Evolutionary conservation across 2,888 invertebrate genomes (phyloP), one percentile per base, ranked within the genome.

Genomic region (Sphaerophoria rueppellii): DNA sequence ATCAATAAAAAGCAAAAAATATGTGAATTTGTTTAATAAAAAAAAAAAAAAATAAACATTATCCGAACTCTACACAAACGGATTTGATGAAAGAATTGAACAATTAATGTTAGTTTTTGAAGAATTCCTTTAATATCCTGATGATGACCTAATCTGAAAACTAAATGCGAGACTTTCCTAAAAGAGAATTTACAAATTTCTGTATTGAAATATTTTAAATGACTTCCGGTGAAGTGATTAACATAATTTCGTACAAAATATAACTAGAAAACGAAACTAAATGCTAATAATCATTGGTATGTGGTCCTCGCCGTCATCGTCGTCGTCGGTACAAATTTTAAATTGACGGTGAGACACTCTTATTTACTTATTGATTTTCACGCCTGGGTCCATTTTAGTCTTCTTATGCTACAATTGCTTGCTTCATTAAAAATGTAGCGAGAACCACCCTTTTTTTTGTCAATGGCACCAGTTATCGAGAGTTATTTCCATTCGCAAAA

Each of bases 81-180:
- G 9, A 34, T 50, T 35, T 4, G 4, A 63, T 14, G 11, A 24
- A 24, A 50, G 9, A 11, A 6, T 16, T 6, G 4, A 35, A 32
- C 48, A 43, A 24, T 52, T 57, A 63, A 34, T 0, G 7, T 11
- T 50, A 54, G 34, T 1, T 73, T 57, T 32, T 4, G 37, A 46
- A 16, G 32, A 34, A 1, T 9, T 6, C 6, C 24, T 46, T 32
- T 32, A 46, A 50, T 63, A 63, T 69, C 61, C 69, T 63, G 60
- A 79, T 43, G 80, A 80, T 82, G 82, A 82, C 79, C 82, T 82
- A 82, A 82, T 82, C 70, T 60, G 14, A 73, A 37, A 70, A 70
- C 14, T 75, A 40, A 55, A 67, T 72, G 58, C 67, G 54, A 55
- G 55, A 40, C 54, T 58, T 16, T 52, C 16, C n/a, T 35, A 14